A percentile compares a stretch with the other conserved stretches of the same genome.
Conservation (phyloP, 2,797 vertebrate species). For the Amblyraja radiata region DNA sequence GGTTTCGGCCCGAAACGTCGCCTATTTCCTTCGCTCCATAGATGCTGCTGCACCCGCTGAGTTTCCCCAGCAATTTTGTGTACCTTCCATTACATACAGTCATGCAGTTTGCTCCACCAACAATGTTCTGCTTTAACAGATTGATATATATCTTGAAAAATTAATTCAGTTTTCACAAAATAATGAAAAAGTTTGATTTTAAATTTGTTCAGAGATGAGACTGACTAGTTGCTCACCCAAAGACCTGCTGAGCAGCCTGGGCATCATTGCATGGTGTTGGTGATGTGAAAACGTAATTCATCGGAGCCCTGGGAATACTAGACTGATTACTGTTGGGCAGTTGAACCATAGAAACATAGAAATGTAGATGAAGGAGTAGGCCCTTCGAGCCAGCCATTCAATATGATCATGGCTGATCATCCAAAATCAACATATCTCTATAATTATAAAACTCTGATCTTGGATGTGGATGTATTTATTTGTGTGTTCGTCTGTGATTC, state of each 20-base stretch:
- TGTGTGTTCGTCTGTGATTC: no score
- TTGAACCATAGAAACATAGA: no score
- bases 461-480: no score
- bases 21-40: no score
- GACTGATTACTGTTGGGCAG: background rate
- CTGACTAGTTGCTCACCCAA: background rate
- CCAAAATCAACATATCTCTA: no score
- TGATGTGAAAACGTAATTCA: background rate
- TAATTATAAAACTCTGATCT: background rate
- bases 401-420: no score
- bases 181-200: background rate
- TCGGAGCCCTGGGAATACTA: background rate
- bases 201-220: background rate
- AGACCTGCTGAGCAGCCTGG: background rate
- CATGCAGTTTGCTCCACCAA: background rate
- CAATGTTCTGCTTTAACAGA: background rate
- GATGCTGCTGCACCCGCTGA: no score
- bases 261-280: background rate
- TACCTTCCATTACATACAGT: no score
- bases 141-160: background rate
- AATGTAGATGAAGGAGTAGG: no score
- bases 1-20: no score
- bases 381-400: no score
- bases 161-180: background rate
- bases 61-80: no score